A percentile compares a stretch with the other conserved stretches of the same genome.
Evolutionary conservation across 1,140 invertebrate species (phyloP).

Genomic region (Hyles vespertilio): DNA sequence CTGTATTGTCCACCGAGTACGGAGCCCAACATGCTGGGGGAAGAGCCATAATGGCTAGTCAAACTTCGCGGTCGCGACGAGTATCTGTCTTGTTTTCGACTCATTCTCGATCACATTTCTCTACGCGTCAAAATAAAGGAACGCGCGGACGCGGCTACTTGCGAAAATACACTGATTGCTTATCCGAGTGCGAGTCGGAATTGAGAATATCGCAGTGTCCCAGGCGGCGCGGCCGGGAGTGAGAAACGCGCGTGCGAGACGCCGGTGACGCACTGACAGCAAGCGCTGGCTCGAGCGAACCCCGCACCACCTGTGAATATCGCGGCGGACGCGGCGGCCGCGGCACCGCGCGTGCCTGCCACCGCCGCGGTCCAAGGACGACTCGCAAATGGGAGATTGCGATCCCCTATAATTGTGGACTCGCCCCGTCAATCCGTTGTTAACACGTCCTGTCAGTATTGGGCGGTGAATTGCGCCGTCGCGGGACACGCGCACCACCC

Average conservation of each 20-base stretch:
- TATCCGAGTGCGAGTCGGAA: constrained; percentile 48
- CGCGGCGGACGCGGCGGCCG: constrained; percentile 21
- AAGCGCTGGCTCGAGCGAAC: constrained; percentile 33
- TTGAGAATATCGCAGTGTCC: constrained; percentile 63
- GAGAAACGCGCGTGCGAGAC: constrained; percentile 47
- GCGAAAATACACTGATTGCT: constrained; percentile 63
- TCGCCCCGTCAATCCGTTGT: constrained; percentile 38
- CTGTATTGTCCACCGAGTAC: constrained; percentile 53
- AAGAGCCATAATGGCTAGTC: constrained; percentile 57
- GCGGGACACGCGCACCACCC: constrained; percentile 29
- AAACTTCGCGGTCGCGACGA: constrained; percentile 55
- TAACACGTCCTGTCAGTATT: constrained; percentile 41
- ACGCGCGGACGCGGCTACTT: constrained; percentile 41
- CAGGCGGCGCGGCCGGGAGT: constrained; percentile 35
- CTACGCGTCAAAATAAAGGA: constrained; percentile 23
- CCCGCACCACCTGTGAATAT: constrained; percentile 62
- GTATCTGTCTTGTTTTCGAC: constrained; percentile 64
- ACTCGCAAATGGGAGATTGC: constrained; percentile 27
- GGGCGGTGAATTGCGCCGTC: constrained; percentile 37
- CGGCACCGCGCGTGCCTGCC: constrained; percentile 22
- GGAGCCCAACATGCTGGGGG: constrained; percentile 57
- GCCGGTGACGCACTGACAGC: constrained; percentile 43
- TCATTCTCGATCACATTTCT: constrained; percentile 59
- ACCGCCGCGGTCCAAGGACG: constrained; percentile 16
- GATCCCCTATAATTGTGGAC: constrained; percentile 34